A percentile compares a stretch with the other conserved stretches of the same genome.
Conservation (phyloP, 2,113 vertebrate genomes). For the Desmodus rotundus region DNA sequence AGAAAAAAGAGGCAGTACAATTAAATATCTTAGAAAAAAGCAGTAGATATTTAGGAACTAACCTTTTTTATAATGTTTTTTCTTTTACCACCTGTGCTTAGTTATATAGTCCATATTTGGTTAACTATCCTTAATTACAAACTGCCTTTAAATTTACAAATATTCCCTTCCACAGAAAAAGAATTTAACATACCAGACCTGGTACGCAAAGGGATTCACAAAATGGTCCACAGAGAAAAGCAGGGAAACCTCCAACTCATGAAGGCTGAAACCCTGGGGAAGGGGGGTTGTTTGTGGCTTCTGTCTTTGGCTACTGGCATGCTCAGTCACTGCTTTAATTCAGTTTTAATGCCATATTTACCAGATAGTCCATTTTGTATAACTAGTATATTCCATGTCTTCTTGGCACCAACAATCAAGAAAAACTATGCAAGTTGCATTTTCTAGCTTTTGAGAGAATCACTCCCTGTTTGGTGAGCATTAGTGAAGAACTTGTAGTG, state of each 20-base stretch:
- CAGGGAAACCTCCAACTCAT: neutral
- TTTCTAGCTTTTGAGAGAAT: conserved; percentile 10
- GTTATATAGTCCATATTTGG: neutral
- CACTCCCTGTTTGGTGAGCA: neutral
- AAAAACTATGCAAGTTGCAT: neutral
- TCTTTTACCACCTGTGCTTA: neutral
- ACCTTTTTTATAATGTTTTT: neutral
- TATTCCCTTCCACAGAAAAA: neutral
- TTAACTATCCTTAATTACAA: neutral
- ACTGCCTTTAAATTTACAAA: neutral
- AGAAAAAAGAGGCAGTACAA: neutral
- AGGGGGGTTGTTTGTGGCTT: neutral
- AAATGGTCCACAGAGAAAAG: neutral
- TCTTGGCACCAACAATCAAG: neutral
- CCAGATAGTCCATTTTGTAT: neutral
- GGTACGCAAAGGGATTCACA: neutral
- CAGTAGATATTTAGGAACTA: neutral
- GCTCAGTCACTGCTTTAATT: neutral
- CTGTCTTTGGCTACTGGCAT: neutral
- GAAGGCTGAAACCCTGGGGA: neutral
- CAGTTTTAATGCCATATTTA: neutral
- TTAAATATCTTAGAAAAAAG: neutral
- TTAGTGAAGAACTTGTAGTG: neutral
- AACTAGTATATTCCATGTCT: neutral
- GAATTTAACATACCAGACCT: neutral